Evolutionary conservation across 1,140 invertebrate species (phyloP), one percentile per base, ranked within the genome.

Genomic region (Eubasilissa regina): DNA sequence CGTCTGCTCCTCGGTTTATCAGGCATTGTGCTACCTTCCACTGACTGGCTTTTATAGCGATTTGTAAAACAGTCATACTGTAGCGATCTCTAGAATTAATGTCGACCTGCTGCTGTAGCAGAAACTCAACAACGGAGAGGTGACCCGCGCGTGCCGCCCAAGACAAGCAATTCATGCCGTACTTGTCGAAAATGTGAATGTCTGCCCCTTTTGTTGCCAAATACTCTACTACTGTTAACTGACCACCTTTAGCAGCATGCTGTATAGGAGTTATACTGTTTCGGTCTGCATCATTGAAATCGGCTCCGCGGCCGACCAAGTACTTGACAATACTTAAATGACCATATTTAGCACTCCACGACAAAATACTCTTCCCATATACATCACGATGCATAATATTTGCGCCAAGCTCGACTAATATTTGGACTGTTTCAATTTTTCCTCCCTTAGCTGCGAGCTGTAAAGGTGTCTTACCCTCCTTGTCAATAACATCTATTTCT

Each of bases 101-200:
- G 15, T 35, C 55, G 12, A 62, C 75, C 12, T 25, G n/a, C 15
- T 60, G 64, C 43, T 60, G 43, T 44, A 78, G 17, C 15, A 80
- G 77, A 55, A 68, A 56, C 66, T 78, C 19, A 8, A 77, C 25
- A 0, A 80, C 70, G 11, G 25, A n/a, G 17, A 12, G 17, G 17
- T 55, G 21, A 11, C 75, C 75, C 11, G 35, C 11, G 4, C 35
- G n/a, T 4, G 62, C 79, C n/a, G 79, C 79, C 47, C 53, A 66
- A 11, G 62, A n/a, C 25, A 80, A 21, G 0, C 75, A 58, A 1
- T 19, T 78, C 48, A 73, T 80, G 7, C 79, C 79, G 11, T n/a
- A 51, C 15, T 45, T 60, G 48, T 80, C 58, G n/a, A 21, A 12
- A 13, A 4, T 13, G 51, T 80, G 12, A n/a, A 80, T 17, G 43